Evolutionary conservation across 2,888 invertebrate genomes (phyloP), one percentile per base, ranked within the genome.

Genomic region (Caradrina kadenii): DNA sequence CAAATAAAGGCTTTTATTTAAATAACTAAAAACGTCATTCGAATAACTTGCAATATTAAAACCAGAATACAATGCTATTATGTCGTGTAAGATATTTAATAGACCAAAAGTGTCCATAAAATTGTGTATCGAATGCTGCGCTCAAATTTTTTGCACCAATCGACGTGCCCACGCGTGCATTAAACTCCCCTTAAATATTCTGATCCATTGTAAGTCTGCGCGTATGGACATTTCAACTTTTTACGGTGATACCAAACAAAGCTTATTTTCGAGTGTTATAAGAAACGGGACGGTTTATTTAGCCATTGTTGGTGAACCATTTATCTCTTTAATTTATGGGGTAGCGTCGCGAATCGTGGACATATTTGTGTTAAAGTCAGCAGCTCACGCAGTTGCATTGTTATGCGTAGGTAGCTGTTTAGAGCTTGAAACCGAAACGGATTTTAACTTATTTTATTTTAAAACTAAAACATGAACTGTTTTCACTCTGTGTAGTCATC

Each of bases 261-360:
- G 92, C 89, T 89, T 92, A 93, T 92, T 93, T 93, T 93, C 88
- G 89, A 92, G 92, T 91, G 89, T 91, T 93, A 92, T 91, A 92
- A 94, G 94, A 91, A 93, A 92, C 88, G 83, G 86, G 85, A 88
- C 89, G 92, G 94, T 93, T 93, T 94, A 94, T 95, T 94, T 92
- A 92, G 81, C 94, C 93, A 94, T 96, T 96, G 95, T 95, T 93
- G 91, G 89, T 82, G 87, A 82, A 89, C 93, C 94, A 95, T 95
- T 95, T 96, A 96, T 96, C 94, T 95, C 91, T 90, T 89, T 92
- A 93, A 95, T 96, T 96, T 96, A 96, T 94, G 93, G 92, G 88
- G 88, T 88, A 92, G 90, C 93, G 93, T 91, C 88, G 90, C 93
- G 89, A 94, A 94, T 94, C 89, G 89, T 84, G 87, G 92, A 92